Base-by-base conservation (phyloP, 2,888 invertebrate genomes). In the Andrena haemorrhoa region DNA sequence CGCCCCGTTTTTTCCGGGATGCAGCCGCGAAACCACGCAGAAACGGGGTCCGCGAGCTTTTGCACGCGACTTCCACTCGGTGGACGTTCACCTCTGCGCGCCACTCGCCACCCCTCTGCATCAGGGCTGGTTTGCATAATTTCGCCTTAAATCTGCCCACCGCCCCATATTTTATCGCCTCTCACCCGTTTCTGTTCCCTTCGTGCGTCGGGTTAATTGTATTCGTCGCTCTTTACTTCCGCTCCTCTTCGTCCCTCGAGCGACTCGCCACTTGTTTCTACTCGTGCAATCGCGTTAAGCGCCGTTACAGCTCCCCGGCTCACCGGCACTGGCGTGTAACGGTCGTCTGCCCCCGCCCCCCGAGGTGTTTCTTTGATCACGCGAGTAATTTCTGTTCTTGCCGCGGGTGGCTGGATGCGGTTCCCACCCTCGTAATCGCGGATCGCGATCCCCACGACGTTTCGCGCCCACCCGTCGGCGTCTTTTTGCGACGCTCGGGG, bases 21-120 rank as follows among this genome's bases (percentile, higher is more conserved):
- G 41, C 53, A 31, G 65, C 49, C 75, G 81, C 75, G 65, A 80
- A 82, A 75, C 69, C 58, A 51, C 75, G 49, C 63, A 66, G 68
- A 75, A 66, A 79, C 33, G 8, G 29, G 26, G 0, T 7, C n/a
- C 29, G 26, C 23, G 60, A n/a, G 51, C 56, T 26, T 56, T 51
- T 65, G 53, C 29, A 26, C 47, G 64, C 56, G 20, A 29, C 29
- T 41, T 60, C 47, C 8, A 64, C 64, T 41, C 47, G 41, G 58
- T 70, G 69, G 53, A 69, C 69, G 80, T 74, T 74, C 75, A 75
- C 75, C 82, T 56, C 51, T 26, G 23, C 16, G 16, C 16, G 10
- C 10, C 35, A 23, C 60, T 29, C 60, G 7, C 8, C 12, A n/a
- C 12, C 33, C 29, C 16, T 16, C 41, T 41, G 41, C 41, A 16